phyloP scores from a whole-genome alignment of 2,113 vertebrate genomes.

The Kobus ellipsiprymnus region DNA sequence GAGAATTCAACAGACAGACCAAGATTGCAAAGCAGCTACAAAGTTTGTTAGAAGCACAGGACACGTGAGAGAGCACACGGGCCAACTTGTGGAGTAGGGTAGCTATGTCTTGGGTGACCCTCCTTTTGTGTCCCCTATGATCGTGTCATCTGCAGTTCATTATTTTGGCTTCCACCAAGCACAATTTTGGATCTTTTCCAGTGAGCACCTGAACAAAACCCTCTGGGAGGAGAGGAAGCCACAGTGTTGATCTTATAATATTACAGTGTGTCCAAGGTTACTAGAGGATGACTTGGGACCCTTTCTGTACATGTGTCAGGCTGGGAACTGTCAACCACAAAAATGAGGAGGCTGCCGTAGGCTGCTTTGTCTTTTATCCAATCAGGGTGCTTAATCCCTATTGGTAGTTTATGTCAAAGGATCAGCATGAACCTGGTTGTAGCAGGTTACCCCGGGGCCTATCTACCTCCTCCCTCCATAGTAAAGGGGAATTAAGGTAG shows the following conservation, averaged over 20 bases:
- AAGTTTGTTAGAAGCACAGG: background rate
- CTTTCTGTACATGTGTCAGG: background rate
- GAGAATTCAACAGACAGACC: background rate
- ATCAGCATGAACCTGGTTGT: background rate
- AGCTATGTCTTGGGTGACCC: background rate
- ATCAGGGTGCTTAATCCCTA: background rate
- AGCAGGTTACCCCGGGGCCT: background rate
- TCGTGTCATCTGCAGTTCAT: background rate
- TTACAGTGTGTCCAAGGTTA: background rate
- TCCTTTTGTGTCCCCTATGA: background rate
- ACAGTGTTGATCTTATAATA: background rate
- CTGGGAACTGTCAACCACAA: background rate
- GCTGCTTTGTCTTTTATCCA: background rate
- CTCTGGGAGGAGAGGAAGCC: background rate
- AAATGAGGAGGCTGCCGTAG: background rate
- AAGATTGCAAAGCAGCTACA: background rate
- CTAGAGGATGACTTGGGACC: background rate
- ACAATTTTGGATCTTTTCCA: background rate
- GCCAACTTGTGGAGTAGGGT: background rate
- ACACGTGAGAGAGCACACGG: background rate
- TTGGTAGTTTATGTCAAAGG: background rate
- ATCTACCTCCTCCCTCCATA: background rate
- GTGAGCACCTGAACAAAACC: background rate
- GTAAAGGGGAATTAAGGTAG: background rate
- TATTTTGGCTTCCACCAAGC: background rate